A percentile compares a stretch with the other conserved stretches of the same genome.
Conservation (phyloP, 2,113 vertebrate species). For the Cisticola juncidis region DNA sequence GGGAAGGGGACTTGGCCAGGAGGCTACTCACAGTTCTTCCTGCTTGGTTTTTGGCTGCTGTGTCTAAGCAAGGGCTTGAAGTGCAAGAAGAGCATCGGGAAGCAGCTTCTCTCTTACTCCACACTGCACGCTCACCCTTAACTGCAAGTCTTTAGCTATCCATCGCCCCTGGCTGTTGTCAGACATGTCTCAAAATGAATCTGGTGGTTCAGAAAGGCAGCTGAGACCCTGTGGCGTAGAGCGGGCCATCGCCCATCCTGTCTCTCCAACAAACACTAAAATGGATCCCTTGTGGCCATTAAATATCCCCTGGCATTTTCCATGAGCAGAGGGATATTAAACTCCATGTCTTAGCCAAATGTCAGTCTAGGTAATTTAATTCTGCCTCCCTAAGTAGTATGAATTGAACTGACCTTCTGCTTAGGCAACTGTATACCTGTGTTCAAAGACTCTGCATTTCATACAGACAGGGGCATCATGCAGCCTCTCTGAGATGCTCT, state of each 20-base stretch:
- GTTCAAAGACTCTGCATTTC: neutral
- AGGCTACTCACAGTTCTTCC: neutral
- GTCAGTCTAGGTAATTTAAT: slow-evolving; percentile 67
- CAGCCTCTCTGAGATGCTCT: neutral
- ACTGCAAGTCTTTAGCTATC: neutral
- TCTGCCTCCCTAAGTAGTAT: slow-evolving; percentile 58
- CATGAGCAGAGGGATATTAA: slow-evolving; percentile 58
- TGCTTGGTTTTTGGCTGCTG: neutral
- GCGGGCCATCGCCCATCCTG: fast-evolving
- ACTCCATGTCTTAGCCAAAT: slow-evolving; percentile 64
- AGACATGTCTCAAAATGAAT: neutral
- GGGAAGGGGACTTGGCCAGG: slow-evolving; percentile 16
- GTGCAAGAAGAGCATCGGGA: neutral
- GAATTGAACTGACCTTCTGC: slow-evolving; percentile 66
- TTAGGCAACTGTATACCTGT: slow-evolving; percentile 26
- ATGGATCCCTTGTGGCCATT: slow-evolving; percentile 8
- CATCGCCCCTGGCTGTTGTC: neutral
- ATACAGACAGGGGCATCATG: neutral
- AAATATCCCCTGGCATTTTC: slow-evolving; percentile 63
- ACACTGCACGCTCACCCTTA: fast-evolving
- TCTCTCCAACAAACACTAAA: neutral
- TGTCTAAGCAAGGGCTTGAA: neutral
- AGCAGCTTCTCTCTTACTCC: neutral
- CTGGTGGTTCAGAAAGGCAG: neutral
- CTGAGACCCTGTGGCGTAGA: neutral